These are phyloP conservation scores for Heliopora coerulea DNA, from an alignment of 92 coral and sea anemone species.

Conservation along the genomic window DNA sequence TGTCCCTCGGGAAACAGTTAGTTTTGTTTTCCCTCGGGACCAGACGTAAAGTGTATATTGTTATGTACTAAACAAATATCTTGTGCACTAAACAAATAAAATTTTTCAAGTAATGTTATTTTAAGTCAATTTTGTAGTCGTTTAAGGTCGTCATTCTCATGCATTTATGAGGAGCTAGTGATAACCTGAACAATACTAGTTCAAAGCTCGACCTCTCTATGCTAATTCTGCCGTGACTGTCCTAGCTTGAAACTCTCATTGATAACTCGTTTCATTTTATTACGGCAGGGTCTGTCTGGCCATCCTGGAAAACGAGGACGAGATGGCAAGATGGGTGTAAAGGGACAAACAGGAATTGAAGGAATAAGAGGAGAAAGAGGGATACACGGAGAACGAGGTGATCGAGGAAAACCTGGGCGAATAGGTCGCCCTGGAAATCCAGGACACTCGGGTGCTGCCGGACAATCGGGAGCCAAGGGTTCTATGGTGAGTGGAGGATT, in stretches of 20 bases:
- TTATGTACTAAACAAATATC: no score
- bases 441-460: constrained; percentile 1
- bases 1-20: no score
- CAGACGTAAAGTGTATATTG: no score
- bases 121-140: no score
- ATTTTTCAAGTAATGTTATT: no score
- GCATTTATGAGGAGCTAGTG: no score
- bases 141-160: no score
- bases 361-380: constrained; percentile 31
- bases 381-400: constrained; percentile 22
- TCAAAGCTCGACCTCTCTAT: no score
- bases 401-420: constrained; percentile 12
- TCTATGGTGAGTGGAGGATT: constrained; percentile 6
- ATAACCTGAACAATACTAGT: no score
- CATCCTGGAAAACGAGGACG: constrained; percentile 29
- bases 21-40: no score
- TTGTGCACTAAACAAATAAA: no score
- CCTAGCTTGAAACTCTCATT: neutral
- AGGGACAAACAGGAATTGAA: constrained; percentile 5
- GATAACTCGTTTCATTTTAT: neutral
- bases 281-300: constrained; percentile 21
- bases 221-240: no score
- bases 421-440: constrained; percentile 13
- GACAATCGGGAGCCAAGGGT: constrained; percentile 17
- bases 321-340: constrained; percentile 12